A percentile compares a stretch with the other conserved stretches of the same genome.
Evolutionary conservation across 2,797 vertebrate genomes (phyloP).

Genomic region (Novumbra hubbsi): DNA sequence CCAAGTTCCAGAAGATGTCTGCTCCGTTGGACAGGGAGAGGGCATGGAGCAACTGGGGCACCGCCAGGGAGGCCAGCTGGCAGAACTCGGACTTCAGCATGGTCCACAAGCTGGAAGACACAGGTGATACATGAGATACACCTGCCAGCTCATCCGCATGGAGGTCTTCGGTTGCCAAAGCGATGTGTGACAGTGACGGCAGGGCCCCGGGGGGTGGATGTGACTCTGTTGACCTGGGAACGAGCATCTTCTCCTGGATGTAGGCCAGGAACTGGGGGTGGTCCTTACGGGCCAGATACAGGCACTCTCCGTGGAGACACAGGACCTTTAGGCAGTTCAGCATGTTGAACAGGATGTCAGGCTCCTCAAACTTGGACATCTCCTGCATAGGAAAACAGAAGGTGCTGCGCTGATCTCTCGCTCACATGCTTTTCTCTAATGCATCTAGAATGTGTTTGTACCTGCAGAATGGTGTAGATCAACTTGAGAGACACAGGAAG

Average conservation of each 20-base stretch:
- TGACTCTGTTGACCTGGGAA: conserved; percentile 80
- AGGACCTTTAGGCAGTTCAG: conserved; percentile 95
- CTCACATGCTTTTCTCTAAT: no score
- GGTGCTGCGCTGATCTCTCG: not conserved
- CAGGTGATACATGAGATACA: conserved; percentile 24
- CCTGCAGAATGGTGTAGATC: conserved; percentile 98
- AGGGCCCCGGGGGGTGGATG: not conserved
- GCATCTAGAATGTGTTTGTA: conserved; percentile 50
- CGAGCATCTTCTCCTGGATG: conserved; percentile 96
- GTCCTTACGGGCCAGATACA: conserved; percentile 91
- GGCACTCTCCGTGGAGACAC: conserved; percentile 94
- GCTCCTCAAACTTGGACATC: conserved; percentile 97
- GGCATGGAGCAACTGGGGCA: conserved; percentile 94
- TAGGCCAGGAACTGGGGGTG: conserved; percentile 92
- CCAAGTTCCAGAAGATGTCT: conserved; percentile 98
- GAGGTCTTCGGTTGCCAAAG: not conserved
- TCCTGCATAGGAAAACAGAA: conserved; percentile 73
- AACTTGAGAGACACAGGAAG: conserved; percentile 94
- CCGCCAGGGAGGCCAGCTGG: conserved; percentile 93
- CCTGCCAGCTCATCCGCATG: not conserved
- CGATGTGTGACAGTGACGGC: not conserved
- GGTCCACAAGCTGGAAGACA: conserved; percentile 85
- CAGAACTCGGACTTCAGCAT: conserved; percentile 97
- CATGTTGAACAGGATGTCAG: conserved; percentile 99
- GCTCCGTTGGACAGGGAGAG: conserved; percentile 92